Percentiles rank a stretch among this genome's conserved stretches.
Conservation (phyloP, 1,140 invertebrate genomes). For the Aplysia californica region DNA sequence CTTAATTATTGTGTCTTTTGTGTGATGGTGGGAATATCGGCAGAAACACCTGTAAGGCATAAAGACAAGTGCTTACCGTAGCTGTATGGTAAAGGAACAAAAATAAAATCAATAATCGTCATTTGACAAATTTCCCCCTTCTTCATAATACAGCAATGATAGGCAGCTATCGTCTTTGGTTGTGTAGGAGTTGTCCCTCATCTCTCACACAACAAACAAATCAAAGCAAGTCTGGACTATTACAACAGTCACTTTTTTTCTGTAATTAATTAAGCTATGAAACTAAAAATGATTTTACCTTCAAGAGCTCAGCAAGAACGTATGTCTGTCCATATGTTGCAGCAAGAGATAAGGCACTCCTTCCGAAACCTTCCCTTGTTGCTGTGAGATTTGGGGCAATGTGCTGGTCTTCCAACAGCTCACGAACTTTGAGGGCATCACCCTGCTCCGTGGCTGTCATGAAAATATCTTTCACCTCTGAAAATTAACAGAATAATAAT, state of each 20-base stretch:
- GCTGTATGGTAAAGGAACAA: background rate
- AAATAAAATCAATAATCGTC: background rate
- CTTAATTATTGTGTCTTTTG: too few relatives aligned
- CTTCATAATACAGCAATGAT: background rate
- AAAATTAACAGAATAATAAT: too few relatives aligned
- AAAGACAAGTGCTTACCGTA: too few relatives aligned
- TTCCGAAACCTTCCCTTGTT: constrained; percentile 37
- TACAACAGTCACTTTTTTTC: background rate
- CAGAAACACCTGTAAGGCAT: too few relatives aligned
- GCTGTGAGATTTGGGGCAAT: constrained; percentile 24
- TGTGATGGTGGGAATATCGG: too few relatives aligned
- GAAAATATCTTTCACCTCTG: constrained; percentile 20
- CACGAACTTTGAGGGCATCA: constrained; percentile 17
- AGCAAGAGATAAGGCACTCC: constrained; percentile 48
- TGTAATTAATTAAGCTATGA: background rate
- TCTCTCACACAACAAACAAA: too few relatives aligned
- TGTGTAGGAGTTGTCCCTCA: too few relatives aligned
- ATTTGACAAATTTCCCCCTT: background rate
- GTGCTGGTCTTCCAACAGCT: constrained; percentile 15
- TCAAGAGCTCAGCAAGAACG: constrained; percentile 48
- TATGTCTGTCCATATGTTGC: constrained; percentile 51
- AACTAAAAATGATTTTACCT: constrained; percentile 32
- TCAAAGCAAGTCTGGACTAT: background rate
- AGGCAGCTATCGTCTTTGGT: background rate
- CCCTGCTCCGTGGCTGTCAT: constrained; percentile 33